A percentile compares a stretch with the other conserved stretches of the same genome.
These are phyloP conservation scores for Diuraphis noxia DNA, from an alignment of 1,140 invertebrate species.

Conservation along the genomic window DNA sequence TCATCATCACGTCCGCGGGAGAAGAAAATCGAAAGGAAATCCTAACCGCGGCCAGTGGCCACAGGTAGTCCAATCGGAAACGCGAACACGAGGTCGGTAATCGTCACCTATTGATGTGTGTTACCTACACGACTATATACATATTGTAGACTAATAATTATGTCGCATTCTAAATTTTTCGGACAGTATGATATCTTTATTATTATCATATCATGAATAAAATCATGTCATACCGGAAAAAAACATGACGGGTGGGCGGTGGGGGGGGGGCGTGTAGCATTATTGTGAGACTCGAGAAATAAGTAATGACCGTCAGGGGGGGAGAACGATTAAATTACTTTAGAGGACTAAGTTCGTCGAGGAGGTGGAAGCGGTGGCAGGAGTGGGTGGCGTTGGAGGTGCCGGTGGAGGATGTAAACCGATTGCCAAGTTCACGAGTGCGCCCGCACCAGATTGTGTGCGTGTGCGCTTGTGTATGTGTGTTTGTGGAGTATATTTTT, in stretches of 20 bases:
- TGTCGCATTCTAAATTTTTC: neutral
- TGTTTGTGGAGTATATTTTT: slow-evolving; percentile 9
- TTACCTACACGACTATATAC: too few relatives aligned
- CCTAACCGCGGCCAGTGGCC: neutral
- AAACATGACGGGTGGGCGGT: neutral
- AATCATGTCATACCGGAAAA: neutral
- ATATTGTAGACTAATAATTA: too few relatives aligned
- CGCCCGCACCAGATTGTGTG: neutral
- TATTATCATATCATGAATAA: too few relatives aligned
- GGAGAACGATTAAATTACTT: neutral
- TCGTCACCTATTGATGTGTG: too few relatives aligned
- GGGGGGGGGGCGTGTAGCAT: too few relatives aligned
- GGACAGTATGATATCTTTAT: neutral
- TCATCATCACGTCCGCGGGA: neutral
- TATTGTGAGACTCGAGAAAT: neutral
- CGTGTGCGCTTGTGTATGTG: neutral
- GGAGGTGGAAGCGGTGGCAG: neutral
- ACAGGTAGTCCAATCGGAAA: neutral
- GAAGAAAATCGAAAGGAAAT: slow-evolving; percentile 2
- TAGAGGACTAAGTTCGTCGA: neutral
- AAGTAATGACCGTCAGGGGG: neutral
- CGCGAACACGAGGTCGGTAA: neutral
- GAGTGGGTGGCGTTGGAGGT: neutral
- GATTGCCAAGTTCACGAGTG: slow-evolving; percentile 44
- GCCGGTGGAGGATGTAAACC: neutral